A percentile compares a stretch with the other conserved stretches of the same genome.
These are phyloP conservation scores for Ephydatia muelleri DNA, from an alignment of 37 sponge, comb jelly and placozoan species.

Conservation along the genomic window DNA sequence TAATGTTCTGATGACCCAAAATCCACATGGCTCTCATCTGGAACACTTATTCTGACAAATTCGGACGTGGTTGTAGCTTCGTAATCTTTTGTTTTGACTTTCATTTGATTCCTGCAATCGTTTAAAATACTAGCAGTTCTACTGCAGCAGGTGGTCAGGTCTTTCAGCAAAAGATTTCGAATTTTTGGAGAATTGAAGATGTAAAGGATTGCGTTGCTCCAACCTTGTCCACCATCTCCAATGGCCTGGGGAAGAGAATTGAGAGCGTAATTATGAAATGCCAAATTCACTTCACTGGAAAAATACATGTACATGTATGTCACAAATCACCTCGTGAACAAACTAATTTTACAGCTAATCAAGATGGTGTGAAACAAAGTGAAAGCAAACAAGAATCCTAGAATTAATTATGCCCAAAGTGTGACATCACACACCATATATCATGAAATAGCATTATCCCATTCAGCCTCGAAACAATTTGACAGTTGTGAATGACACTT, in stretches of 20 bases:
- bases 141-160: not conserved
- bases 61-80: not conserved
- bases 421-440: too few relatives aligned
- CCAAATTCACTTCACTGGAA: not conserved
- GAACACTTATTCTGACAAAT: not conserved
- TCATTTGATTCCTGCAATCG: too few relatives aligned
- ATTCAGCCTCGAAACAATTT: too few relatives aligned
- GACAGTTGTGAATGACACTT: too few relatives aligned
- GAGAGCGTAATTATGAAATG: not conserved
- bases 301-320: too few relatives aligned
- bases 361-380: too few relatives aligned
- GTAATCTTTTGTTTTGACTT: not conserved
- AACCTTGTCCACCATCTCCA: conserved; percentile 76
- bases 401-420: too few relatives aligned
- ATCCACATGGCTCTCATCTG: too few relatives aligned
- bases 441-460: too few relatives aligned
- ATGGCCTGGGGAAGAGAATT: conserved; percentile 42
- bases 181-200: conserved; percentile 53
- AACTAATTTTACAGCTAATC: too few relatives aligned
- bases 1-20: not conserved
- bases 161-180: not conserved
- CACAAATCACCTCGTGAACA: too few relatives aligned
- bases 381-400: too few relatives aligned
- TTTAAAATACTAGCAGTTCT: not conserved
- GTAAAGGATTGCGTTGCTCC: conserved; percentile 73